phyloP scores from a whole-genome alignment of 2,113 vertebrate species.

The Uropsilus gracilis region DNA sequence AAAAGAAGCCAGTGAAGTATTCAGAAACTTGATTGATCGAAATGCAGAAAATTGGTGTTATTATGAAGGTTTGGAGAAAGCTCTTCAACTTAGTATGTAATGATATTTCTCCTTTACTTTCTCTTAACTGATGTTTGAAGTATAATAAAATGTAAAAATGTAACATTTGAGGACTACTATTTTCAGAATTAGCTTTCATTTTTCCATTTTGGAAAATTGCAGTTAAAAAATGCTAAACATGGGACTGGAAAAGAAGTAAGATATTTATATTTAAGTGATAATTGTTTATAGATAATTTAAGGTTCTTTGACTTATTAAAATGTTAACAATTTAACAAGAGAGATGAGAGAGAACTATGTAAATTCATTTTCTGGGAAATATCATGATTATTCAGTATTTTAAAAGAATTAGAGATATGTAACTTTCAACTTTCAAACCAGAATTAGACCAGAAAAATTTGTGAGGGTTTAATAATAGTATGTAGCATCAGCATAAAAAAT shows the following conservation, averaged over 20 bases:
- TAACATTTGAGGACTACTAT: constrained; percentile 14
- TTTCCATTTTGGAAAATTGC: constrained; percentile 49
- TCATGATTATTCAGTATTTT: constrained; percentile 37
- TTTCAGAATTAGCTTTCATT: constrained; percentile 43
- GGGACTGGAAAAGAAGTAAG: neutral
- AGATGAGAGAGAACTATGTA: neutral
- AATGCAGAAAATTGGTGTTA: constrained; percentile 90
- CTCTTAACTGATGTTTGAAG: neutral
- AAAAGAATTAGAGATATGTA: constrained; percentile 7
- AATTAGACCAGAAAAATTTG: neutral
- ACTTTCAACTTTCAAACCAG: neutral
- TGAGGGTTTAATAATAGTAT: neutral
- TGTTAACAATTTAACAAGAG: neutral
- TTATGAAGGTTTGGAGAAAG: constrained; percentile 88
- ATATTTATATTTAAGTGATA: constrained; percentile 47
- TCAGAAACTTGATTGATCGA: constrained; percentile 86
- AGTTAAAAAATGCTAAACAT: constrained; percentile 17
- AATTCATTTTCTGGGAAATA: constrained; percentile 14
- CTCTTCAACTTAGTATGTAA: constrained; percentile 87
- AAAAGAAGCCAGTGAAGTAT: constrained; percentile 88
- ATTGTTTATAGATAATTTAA: constrained; percentile 17
- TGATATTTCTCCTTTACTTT: constrained; percentile 22
- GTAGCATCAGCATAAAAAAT: neutral
- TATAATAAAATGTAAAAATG: neutral
- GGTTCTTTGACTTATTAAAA: constrained; percentile 13